Evolutionary conservation across 2,888 invertebrate genomes (phyloP).

Genomic region (Orgyia antiqua): DNA sequence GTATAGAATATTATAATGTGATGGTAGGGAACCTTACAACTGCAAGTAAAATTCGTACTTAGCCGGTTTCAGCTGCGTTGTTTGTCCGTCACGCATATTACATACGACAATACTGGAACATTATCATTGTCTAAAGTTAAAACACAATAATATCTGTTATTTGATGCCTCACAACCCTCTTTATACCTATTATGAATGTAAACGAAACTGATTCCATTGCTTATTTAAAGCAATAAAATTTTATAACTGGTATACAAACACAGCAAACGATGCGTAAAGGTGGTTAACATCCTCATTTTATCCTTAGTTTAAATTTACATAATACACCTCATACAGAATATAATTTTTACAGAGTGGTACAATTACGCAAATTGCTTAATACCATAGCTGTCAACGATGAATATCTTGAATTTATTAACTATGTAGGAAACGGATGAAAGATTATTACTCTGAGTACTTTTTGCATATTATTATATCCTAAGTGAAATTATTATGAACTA

Average conservation of each 20-base stretch:
- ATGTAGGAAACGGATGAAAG: too few species aligned
- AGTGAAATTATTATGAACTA: too few species aligned
- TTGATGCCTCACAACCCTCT: constrained; percentile 15
- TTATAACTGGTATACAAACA: constrained; percentile 29
- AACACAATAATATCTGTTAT: constrained; percentile 19
- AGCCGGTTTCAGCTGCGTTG: too few species aligned
- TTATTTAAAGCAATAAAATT: constrained; percentile 38
- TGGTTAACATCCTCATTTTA: constrained; percentile 28
- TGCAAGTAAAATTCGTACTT: too few species aligned
- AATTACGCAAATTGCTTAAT: constrained; percentile 62
- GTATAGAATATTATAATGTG: too few species aligned
- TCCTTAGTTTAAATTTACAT: constrained; percentile 52
- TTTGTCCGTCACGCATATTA: too few species aligned
- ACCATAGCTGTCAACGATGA: too few species aligned
- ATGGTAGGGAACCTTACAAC: too few species aligned
- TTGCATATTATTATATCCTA: too few species aligned
- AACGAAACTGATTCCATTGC: constrained; percentile 24
- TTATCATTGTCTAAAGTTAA: constrained; percentile 3
- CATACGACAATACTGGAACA: background rate
- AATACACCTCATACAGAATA: constrained; percentile 33
- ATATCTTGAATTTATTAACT: too few species aligned
- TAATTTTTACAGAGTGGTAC: constrained; percentile 42
- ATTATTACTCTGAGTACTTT: too few species aligned
- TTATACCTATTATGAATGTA: constrained; percentile 23
- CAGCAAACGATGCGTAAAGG: constrained; percentile 26